phyloP scores from a whole-genome alignment of 1,140 invertebrate genomes.

The Drosophila mayri region DNA sequence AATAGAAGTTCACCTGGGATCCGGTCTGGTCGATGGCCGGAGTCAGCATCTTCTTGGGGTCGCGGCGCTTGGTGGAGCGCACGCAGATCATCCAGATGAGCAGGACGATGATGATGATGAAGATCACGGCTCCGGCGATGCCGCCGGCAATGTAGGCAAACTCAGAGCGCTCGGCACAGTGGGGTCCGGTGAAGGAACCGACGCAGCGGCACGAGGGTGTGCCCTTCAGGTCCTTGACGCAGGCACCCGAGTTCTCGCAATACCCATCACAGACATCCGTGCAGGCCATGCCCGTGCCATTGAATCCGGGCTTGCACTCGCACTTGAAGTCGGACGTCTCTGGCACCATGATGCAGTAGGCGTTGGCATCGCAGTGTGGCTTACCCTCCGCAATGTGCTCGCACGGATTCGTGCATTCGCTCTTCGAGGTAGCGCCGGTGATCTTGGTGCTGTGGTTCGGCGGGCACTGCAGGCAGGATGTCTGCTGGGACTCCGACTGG shows the following conservation, averaged over 20 bases:
- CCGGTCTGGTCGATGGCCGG: conserved; percentile 95
- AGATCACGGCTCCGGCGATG: conserved; percentile 95
- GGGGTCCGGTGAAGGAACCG: conserved; percentile 96
- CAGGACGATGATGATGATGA: conserved; percentile 95
- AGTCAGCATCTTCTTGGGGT: conserved; percentile 94
- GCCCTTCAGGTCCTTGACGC: conserved; percentile 93
- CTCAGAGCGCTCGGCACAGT: conserved; percentile 95
- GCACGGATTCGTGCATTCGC: conserved; percentile 97
- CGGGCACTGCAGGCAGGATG: conserved; percentile 94
- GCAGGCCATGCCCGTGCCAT: conserved; percentile 93
- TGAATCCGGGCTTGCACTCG: conserved; percentile 97
- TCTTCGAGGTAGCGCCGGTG: conserved; percentile 89
- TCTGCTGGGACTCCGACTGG: conserved; percentile 96
- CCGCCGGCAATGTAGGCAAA: conserved; percentile 97
- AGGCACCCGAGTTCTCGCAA: conserved; percentile 96
- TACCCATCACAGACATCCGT: conserved; percentile 94
- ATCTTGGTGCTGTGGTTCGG: conserved; percentile 96
- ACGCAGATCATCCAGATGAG: conserved; percentile 99
- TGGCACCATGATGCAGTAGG: conserved; percentile 93
- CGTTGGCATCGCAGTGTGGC: conserved; percentile 94
- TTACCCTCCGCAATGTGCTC: conserved; percentile 89
- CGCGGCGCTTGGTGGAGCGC: conserved; percentile 92
- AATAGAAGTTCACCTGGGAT: conserved; percentile 98
- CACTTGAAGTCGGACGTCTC: conserved; percentile 96
- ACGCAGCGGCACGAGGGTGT: conserved; percentile 94